phyloP scores from a whole-genome alignment of 2,113 vertebrate genomes.

The Theristicus caerulescens region DNA sequence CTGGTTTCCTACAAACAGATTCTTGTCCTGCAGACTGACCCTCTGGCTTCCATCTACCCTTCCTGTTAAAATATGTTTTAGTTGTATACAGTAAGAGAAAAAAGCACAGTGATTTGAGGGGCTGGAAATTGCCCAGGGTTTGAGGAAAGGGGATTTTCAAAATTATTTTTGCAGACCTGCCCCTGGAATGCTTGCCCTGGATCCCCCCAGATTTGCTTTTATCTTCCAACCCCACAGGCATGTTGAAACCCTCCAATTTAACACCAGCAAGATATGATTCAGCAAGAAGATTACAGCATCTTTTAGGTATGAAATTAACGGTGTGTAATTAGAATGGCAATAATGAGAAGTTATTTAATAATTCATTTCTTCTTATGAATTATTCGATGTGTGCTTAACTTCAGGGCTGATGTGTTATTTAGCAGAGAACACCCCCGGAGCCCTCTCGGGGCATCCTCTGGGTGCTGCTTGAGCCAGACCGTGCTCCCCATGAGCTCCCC shows the following conservation, averaged over 20 bases:
- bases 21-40: neutral
- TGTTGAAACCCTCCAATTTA: neutral
- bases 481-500: accelerated
- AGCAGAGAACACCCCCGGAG: neutral
- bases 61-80: neutral
- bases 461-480: accelerated
- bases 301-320: neutral
- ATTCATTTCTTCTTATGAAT: neutral
- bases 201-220: neutral
- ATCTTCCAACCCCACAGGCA: neutral
- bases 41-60: neutral
- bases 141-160: neutral
- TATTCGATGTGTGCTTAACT: neutral
- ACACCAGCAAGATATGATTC: neutral
- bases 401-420: neutral
- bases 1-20: neutral
- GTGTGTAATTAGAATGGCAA: conserved; percentile 7
- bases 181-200: neutral
- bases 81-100: neutral
- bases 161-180: neutral
- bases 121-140: accelerated
- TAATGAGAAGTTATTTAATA: conserved; percentile 7
- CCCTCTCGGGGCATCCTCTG: neutral
- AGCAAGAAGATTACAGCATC: neutral
- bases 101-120: neutral